These are phyloP conservation scores for Bombyx mandarina DNA, from an alignment of 1,140 invertebrate genomes.

Conservation along the genomic window DNA sequence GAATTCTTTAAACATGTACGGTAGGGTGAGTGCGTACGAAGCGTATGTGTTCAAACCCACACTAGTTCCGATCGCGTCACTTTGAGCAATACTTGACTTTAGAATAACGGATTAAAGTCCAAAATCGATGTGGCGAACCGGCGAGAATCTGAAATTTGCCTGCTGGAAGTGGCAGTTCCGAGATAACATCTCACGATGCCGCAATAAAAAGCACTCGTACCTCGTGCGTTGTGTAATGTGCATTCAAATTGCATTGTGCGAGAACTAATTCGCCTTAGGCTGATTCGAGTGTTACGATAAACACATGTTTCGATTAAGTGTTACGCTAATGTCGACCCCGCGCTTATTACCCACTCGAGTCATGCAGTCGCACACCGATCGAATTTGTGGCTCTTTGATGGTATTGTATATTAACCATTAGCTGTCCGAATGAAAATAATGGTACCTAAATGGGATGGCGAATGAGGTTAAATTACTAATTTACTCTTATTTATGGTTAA, in stretches of 20 bases:
- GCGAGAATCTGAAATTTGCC: slow-evolving; percentile 64
- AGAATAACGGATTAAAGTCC: slow-evolving; percentile 30
- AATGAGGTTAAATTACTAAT: slow-evolving; percentile 6
- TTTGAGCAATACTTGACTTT: slow-evolving; percentile 29
- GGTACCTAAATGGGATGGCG: slow-evolving; percentile 2
- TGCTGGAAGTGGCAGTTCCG: slow-evolving; percentile 67
- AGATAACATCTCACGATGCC: slow-evolving; percentile 70
- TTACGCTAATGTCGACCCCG: slow-evolving; percentile 31
- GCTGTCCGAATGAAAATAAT: slow-evolving; percentile 3
- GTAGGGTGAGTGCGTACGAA: slow-evolving; percentile 40
- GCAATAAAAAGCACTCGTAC: slow-evolving; percentile 69
- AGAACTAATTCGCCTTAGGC: slow-evolving; percentile 69
- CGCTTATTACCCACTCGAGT: slow-evolving; percentile 21
- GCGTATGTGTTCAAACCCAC: slow-evolving; percentile 44
- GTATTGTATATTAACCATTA: background rate
- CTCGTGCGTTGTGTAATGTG: slow-evolving; percentile 69
- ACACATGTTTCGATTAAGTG: slow-evolving; percentile 62
- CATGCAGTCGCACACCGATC: slow-evolving; percentile 7
- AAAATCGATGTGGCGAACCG: slow-evolving; percentile 22
- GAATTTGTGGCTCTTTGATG: background rate
- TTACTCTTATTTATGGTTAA: slow-evolving; percentile 4
- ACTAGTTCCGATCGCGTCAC: slow-evolving; percentile 19
- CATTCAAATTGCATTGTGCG: slow-evolving; percentile 71
- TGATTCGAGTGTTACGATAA: slow-evolving; percentile 68
- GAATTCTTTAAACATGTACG: slow-evolving; percentile 64